These are phyloP conservation scores for Polylopha cassiicola DNA, from an alignment of 2,888 invertebrate genomes.

Conservation along the genomic window DNA sequence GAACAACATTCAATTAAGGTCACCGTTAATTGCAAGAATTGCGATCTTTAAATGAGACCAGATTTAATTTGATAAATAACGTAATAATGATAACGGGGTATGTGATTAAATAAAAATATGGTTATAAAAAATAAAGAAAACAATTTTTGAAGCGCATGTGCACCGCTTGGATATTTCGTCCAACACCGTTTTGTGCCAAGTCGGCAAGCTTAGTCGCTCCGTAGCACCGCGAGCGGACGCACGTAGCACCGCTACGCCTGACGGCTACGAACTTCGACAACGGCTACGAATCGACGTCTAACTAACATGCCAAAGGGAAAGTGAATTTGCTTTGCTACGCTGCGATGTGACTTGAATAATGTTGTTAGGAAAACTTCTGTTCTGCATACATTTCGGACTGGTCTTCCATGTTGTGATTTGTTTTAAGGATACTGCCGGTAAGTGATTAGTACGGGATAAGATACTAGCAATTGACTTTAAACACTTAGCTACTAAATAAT, in stretches of 20 bases:
- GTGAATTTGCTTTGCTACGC: slow-evolving; percentile 46
- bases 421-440: slow-evolving; percentile 71
- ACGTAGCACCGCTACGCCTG: slow-evolving; percentile 55
- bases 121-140: slow-evolving; percentile 1
- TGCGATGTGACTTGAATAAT: slow-evolving; percentile 71
- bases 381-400: slow-evolving; percentile 72
- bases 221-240: slow-evolving; percentile 43
- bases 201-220: slow-evolving; percentile 47
- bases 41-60: too few species aligned
- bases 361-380: slow-evolving; percentile 72
- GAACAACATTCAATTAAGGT: too few species aligned
- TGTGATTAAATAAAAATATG: too few species aligned
- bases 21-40: too few species aligned
- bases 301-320: slow-evolving; percentile 22
- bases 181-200: slow-evolving; percentile 29
- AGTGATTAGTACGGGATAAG: slow-evolving; percentile 33
- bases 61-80: too few species aligned
- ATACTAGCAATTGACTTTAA: too few species aligned
- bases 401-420: slow-evolving; percentile 75
- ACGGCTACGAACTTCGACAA: slow-evolving; percentile 46
- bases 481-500: too few species aligned
- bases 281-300: slow-evolving; percentile 30
- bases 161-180: slow-evolving; percentile 42
- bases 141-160: slow-evolving; percentile 57
- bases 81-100: too few species aligned